phyloP scores from a whole-genome alignment of 2,888 invertebrate genomes.

The Dorcus parallelipipedus region DNA sequence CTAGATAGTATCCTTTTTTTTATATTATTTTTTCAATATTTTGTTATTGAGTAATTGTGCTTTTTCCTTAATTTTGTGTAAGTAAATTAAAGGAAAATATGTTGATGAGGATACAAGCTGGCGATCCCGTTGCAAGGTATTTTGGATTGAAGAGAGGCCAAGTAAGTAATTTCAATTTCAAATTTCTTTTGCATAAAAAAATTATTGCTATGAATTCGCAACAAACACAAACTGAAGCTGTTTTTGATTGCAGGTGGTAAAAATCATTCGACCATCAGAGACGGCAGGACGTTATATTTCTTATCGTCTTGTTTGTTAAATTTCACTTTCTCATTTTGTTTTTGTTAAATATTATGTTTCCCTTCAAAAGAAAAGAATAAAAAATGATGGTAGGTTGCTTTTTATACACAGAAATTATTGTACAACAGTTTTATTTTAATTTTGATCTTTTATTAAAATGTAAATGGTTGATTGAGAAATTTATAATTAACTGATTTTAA shows the following conservation, averaged over 20 bases:
- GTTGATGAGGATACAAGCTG: constrained; percentile 97
- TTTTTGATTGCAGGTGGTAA: constrained; percentile 72
- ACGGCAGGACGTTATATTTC: constrained; percentile 98
- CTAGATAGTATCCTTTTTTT: constrained; percentile 69
- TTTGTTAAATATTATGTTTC: too few species aligned
- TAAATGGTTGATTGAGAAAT: too few species aligned
- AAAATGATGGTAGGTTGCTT: too few species aligned
- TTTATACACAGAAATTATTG: too few species aligned
- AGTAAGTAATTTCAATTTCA: constrained; percentile 52
- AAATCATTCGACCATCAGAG: constrained; percentile 96
- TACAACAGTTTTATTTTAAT: too few species aligned
- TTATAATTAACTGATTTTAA: too few species aligned
- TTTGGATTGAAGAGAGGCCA: constrained; percentile 98
- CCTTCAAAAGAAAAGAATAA: too few species aligned
- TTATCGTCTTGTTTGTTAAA: constrained; percentile 86
- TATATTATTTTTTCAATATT: background rate
- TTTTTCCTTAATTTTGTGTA: constrained; percentile 20
- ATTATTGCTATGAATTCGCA: background rate
- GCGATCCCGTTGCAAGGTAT: constrained; percentile 97
- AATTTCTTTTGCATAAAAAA: constrained; percentile 1
- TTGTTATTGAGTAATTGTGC: background rate
- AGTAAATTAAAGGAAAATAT: constrained; percentile 98
- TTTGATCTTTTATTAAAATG: too few species aligned
- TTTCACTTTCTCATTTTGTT: background rate
- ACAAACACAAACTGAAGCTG: background rate